Base-by-base conservation (phyloP, 2,113 vertebrate species). In the Macheiramphus alcinus region DNA sequence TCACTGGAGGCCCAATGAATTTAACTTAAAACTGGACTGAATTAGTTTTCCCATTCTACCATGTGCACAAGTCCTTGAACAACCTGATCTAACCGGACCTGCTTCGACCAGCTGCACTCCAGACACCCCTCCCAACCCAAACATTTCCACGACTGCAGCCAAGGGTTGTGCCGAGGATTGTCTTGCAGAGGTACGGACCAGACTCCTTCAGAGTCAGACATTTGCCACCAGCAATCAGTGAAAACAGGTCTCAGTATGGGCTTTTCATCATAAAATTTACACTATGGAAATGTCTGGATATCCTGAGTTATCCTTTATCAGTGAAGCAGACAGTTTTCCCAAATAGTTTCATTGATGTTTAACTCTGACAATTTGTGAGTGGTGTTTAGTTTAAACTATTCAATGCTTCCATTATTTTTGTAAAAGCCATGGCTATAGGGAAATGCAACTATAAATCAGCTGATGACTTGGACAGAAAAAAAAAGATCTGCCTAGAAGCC, bases 151-250 rank as follows among this genome's bases (percentile, higher is more conserved):
- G 65, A 19, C 31, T 62, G 50, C 50, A 74, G 67, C 31, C 12
- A 13, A 13, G 67, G 42, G 38, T 23, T 62, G 34, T 0, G 0
- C 59, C 1, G 3, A 66, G 36, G n/a, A 36, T 16, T 42, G 71
- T 23, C 27, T 52, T 52, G 58, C 58, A 68, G 67, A 63, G 27
- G 23, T 59, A 19, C 11, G 65, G 74, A 66, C 23, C 70, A 75
- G 70, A 26, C 9, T 38, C 29, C 38, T 38, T n/a, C 61, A 11
- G 32, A 67, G 20, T 38, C 84, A 48, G 59, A 52, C 23, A 47
- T 78, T 9, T 85, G 40, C 58, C 93, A 20, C 31, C 53, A 92
- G 56, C 11, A n/a, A 9, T 25, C 47, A 31, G 4, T 19, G 23
- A 50, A 81, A 90, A 85, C n/a, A 40, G 12, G 53, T 43, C 73